phyloP scores from a whole-genome alignment of 2,888 invertebrate species.

The Plagiodera versicolora region DNA sequence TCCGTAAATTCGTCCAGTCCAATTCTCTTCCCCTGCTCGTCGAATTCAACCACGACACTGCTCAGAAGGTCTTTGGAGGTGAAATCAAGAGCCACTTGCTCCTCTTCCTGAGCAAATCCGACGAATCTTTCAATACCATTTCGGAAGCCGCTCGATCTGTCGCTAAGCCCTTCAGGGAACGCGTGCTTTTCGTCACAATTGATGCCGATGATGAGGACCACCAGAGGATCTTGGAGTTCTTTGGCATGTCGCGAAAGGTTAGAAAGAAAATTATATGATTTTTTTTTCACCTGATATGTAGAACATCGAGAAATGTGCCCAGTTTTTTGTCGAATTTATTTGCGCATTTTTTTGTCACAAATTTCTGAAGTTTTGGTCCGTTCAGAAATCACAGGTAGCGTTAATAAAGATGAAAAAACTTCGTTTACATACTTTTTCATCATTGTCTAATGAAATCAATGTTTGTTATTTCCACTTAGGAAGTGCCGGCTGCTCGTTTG shows the following conservation, averaged over 20 bases:
- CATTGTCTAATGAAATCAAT: too few species aligned
- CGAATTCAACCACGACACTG: conserved; percentile 97
- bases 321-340: too few species aligned
- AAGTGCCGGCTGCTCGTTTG: conserved; percentile 85
- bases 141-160: conserved; percentile 77
- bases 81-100: conserved; percentile 96
- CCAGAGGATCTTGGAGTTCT: conserved; percentile 97
- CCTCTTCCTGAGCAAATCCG: conserved; percentile 90
- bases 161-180: conserved; percentile 88
- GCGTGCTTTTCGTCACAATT: conserved; percentile 88
- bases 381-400: too few species aligned
- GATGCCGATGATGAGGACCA: conserved; percentile 96
- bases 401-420: too few species aligned
- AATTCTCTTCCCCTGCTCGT: conserved; percentile 89
- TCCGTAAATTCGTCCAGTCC: conserved; percentile 81
- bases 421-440: too few species aligned
- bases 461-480: conserved; percentile 53
- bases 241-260: conserved; percentile 67
- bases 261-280: too few species aligned
- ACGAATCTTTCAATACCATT: conserved; percentile 79
- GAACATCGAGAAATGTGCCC: too few species aligned
- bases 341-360: too few species aligned
- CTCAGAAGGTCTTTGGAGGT: conserved; percentile 97
- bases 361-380: too few species aligned
- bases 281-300: too few species aligned